A percentile compares a stretch with the other conserved stretches of the same genome.
These are phyloP conservation scores for Aplidium turbinatum DNA, from an alignment of 23 tunicate genomes.

Conservation along the genomic window DNA sequence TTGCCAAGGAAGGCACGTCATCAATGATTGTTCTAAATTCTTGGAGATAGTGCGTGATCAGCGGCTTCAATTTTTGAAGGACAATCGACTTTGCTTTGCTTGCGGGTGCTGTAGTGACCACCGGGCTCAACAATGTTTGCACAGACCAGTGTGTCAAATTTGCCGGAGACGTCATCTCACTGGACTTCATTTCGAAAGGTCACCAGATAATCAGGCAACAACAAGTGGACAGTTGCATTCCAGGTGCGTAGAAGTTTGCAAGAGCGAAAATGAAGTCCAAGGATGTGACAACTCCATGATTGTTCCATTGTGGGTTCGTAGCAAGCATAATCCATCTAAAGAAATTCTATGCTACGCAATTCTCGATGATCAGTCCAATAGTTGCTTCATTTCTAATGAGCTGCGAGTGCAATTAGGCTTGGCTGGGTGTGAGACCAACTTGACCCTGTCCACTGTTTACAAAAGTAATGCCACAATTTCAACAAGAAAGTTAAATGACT, in stretches of 20 bases:
- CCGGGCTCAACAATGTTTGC: too few relatives aligned
- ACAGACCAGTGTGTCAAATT: conserved; percentile 25
- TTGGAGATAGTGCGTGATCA: too few relatives aligned
- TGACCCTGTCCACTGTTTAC: conserved; percentile 12
- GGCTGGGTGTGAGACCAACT: background rate
- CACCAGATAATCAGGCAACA: background rate
- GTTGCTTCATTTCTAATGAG: conserved; percentile 12
- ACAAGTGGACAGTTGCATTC: too few relatives aligned
- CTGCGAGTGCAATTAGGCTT: conserved; percentile 9
- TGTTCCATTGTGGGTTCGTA: conserved; percentile 5
- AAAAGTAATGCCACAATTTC: conserved; percentile 17
- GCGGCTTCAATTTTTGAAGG: too few relatives aligned
- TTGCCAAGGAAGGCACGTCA: too few relatives aligned
- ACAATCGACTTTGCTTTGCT: too few relatives aligned
- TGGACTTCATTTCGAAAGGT: background rate
- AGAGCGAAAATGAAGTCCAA: background rate
- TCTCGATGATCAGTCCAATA: conserved; percentile 19
- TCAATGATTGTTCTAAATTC: too few relatives aligned
- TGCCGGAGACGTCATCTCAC: conserved; percentile 8
- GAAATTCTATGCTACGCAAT: conserved; percentile 25
- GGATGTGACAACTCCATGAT: conserved; percentile 28
- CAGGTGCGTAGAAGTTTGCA: conserved; percentile 11
- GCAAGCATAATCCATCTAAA: background rate
- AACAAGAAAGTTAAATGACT: background rate
- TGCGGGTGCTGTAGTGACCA: too few relatives aligned